These are phyloP conservation scores for Heterodera carotae DNA, from an alignment of 1,140 invertebrate species.

Conservation along the genomic window DNA sequence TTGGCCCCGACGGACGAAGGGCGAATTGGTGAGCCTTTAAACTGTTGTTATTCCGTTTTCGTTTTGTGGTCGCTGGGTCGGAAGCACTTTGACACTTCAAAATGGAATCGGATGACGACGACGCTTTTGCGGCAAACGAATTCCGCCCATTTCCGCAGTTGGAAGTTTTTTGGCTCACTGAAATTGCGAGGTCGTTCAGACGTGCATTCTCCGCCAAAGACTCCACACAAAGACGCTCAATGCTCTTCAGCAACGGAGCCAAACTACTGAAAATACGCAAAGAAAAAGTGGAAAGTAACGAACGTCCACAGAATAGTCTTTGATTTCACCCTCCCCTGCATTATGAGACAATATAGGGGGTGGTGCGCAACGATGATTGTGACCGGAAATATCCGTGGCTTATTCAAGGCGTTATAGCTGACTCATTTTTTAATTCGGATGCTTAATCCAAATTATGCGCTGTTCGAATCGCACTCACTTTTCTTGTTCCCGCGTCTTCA, in stretches of 20 bases:
- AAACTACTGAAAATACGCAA: background rate
- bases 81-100: background rate
- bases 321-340: too few species aligned
- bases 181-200: background rate
- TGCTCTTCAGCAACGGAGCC: background rate
- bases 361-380: too few species aligned
- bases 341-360: too few species aligned
- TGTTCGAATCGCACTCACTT: too few species aligned
- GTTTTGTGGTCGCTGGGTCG: background rate
- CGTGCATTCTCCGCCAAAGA: background rate
- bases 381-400: too few species aligned
- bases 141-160: background rate
- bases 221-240: background rate
- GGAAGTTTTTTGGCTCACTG: background rate
- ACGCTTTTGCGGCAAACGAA: background rate
- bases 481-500: too few species aligned
- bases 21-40: background rate
- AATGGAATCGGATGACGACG: background rate
- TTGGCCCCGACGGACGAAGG: constrained; percentile 19
- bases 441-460: too few species aligned
- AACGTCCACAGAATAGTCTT: too few species aligned
- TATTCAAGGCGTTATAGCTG: too few species aligned
- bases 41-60: background rate
- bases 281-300: background rate
- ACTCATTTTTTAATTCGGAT: too few species aligned